Evolutionary conservation across 2,113 vertebrate species (phyloP).

Genomic region (Struthidea cinerea): DNA sequence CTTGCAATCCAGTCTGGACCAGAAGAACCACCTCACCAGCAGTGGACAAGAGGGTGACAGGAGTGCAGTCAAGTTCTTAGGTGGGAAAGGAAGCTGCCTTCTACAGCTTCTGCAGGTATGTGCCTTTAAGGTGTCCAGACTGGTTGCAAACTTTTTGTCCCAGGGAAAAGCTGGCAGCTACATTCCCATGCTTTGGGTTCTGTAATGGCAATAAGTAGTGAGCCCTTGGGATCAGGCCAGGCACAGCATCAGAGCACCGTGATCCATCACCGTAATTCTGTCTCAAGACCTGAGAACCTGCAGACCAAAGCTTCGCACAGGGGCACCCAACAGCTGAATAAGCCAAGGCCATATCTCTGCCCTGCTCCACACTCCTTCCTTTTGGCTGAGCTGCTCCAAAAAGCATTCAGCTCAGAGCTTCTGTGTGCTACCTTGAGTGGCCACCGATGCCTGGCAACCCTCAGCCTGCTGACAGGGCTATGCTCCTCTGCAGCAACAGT

Average conservation of each 20-base stretch:
- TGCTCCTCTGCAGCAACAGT: neutral
- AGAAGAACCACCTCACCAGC: neutral
- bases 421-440: neutral
- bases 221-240: neutral
- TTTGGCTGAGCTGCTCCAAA: neutral
- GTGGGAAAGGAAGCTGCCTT: neutral
- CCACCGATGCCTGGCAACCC: neutral
- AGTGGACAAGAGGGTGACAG: rapidly evolving
- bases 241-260: rapidly evolving
- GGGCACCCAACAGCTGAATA: neutral
- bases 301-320: neutral
- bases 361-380: neutral
- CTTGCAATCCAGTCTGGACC: neutral
- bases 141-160: rapidly evolving
- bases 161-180: neutral
- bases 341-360: neutral
- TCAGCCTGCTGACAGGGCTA: neutral
- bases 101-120: neutral
- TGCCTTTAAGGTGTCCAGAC: too few species aligned
- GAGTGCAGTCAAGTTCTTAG: neutral
- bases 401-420: neutral
- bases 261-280: neutral
- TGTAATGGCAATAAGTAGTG: rapidly evolving
- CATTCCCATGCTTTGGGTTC: neutral
- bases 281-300: rapidly evolving